Evolutionary conservation across 2,113 vertebrate species (phyloP).

Genomic region (Prunella himalayana): DNA sequence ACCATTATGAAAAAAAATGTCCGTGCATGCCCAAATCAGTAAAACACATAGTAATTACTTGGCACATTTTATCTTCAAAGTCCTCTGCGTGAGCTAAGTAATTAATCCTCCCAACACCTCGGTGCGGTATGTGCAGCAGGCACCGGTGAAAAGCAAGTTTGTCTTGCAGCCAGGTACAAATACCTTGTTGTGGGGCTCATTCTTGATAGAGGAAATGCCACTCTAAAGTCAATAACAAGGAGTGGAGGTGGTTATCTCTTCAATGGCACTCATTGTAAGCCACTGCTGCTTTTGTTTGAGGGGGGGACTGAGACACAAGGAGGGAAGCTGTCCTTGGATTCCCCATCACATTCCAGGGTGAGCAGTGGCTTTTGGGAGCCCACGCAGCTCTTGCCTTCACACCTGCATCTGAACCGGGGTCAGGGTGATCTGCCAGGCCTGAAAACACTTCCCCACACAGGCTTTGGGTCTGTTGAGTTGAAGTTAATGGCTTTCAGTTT

Average conservation of each 20-base stretch:
- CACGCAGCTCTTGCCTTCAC: not conserved
- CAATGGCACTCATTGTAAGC: not conserved
- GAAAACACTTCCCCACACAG: rapidly evolving
- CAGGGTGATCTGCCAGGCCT: not conserved
- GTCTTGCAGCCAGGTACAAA: not conserved
- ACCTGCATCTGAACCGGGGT: not conserved
- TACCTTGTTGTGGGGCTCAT: not conserved
- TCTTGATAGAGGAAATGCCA: not conserved
- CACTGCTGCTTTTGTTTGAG: not conserved
- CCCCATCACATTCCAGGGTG: rapidly evolving
- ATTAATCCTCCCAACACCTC: constrained; percentile 58
- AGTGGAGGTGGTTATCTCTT: not conserved
- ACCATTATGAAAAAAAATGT: constrained; percentile 11
- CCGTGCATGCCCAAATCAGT: not conserved
- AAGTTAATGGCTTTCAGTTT: not conserved
- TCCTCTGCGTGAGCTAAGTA: not conserved
- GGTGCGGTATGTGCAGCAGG: constrained; percentile 11
- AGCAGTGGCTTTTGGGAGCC: not conserved
- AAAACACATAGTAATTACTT: constrained; percentile 47
- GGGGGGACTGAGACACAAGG: not conserved
- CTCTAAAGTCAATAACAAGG: not conserved
- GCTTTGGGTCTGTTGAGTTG: not conserved
- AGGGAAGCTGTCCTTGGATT: not conserved
- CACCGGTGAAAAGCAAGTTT: not conserved
- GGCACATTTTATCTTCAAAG: constrained; percentile 53